A percentile compares a stretch with the other conserved stretches of the same genome.
Conservation (phyloP, 2,113 vertebrate genomes). For the Ranitomeya imitator region DNA sequence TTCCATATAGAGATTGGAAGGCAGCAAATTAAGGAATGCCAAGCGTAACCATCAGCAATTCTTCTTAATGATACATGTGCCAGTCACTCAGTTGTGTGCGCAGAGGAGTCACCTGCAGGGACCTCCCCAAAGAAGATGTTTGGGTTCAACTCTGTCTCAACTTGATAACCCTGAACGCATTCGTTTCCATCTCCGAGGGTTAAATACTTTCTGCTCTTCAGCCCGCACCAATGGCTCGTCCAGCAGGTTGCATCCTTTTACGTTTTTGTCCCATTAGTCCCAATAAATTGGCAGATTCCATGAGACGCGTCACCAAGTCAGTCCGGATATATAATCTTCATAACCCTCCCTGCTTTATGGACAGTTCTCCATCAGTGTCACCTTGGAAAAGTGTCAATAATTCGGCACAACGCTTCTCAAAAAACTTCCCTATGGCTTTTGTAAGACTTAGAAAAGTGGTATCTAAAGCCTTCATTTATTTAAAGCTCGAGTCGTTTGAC, state of each 20-base stretch:
- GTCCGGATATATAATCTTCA: not conserved
- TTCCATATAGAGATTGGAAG: conserved; percentile 21
- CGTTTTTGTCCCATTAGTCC: not conserved
- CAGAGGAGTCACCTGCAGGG: not conserved
- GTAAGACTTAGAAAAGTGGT: conserved; percentile 46
- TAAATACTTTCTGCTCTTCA: not conserved
- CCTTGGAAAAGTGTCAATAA: not conserved
- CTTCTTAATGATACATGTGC: not conserved
- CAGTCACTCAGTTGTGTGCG: not conserved
- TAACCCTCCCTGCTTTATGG: not conserved
- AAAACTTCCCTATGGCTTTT: conserved; percentile 29
- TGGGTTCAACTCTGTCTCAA: not conserved
- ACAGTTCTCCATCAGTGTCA: not conserved
- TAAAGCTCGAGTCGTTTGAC: conserved; percentile 41
- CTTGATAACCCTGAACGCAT: not conserved
- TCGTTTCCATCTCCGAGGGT: not conserved
- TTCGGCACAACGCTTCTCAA: not conserved
- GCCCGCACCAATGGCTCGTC: too few species aligned
- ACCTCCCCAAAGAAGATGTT: not conserved
- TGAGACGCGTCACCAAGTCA: not conserved
- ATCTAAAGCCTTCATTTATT: conserved; percentile 41
- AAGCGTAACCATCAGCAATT: not conserved
- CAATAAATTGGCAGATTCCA: conserved; percentile 22
- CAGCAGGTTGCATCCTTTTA: not conserved
- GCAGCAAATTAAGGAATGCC: conserved; percentile 25